Percentiles rank a stretch among this genome's conserved stretches.
Conservation (phyloP, 1,140 invertebrate species). For the Drosophila leontia region DNA sequence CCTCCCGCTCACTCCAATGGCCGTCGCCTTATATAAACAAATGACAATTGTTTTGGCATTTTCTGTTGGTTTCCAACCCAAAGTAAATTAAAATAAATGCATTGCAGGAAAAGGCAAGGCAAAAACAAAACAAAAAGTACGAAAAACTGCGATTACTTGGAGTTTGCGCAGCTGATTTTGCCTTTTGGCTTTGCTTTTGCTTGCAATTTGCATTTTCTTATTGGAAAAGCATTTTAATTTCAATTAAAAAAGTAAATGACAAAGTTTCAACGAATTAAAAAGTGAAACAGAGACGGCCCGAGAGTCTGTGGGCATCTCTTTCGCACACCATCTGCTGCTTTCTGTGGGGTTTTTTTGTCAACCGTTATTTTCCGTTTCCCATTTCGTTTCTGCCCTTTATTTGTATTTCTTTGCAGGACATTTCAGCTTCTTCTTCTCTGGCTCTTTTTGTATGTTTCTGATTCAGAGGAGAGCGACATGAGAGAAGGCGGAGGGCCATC, state of each 20-base stretch:
- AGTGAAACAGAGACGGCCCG: slow-evolving; percentile 7
- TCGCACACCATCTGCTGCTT: slow-evolving; percentile 18
- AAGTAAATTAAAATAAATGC: slow-evolving; percentile 84
- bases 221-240: slow-evolving; percentile 83
- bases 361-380: slow-evolving; percentile 75
- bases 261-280: slow-evolving; percentile 74
- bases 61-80: slow-evolving; percentile 59
- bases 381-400: slow-evolving; percentile 75
- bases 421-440: slow-evolving; percentile 24
- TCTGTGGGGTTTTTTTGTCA: slow-evolving; percentile 72
- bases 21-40: slow-evolving; percentile 79
- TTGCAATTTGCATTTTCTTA: slow-evolving; percentile 58
- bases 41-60: slow-evolving; percentile 84
- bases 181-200: slow-evolving; percentile 33
- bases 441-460: slow-evolving; percentile 42
- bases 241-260: slow-evolving; percentile 84
- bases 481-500: slow-evolving; percentile 1
- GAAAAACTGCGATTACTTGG: slow-evolving; percentile 29
- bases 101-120: slow-evolving; percentile 39
- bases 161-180: slow-evolving; percentile 76
- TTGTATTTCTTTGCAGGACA: slow-evolving; percentile 79
- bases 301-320: neutral
- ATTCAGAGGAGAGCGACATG: slow-evolving; percentile 69
- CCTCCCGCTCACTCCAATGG: slow-evolving; percentile 66
- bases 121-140: slow-evolving; percentile 42